Conservation (phyloP, 2,113 vertebrate genomes). For the Dipodomys ordii region DNA sequence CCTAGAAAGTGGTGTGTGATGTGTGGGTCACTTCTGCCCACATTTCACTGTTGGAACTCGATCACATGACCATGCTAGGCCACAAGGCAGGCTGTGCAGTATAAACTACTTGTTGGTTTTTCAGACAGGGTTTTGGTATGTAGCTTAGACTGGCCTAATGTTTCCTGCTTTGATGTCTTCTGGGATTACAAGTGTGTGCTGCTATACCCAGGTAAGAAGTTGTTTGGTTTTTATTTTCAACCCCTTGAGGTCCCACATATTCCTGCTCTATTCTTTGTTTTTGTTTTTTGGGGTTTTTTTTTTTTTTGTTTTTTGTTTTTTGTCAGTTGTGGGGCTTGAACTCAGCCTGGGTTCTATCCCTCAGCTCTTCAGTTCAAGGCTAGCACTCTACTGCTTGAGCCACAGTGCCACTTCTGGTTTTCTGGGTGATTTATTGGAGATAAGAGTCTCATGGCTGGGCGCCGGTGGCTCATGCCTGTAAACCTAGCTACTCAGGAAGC, state of each 20-base stretch:
- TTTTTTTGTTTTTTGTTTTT: too few species aligned
- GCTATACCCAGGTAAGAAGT: not conserved
- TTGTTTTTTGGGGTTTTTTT: not conserved
- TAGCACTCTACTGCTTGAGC: too few species aligned
- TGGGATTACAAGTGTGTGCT: not conserved
- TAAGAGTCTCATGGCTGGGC: too few species aligned
- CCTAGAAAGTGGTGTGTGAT: not conserved
- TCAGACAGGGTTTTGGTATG: not conserved
- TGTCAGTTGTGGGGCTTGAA: too few species aligned
- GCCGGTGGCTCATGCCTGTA: too few species aligned
- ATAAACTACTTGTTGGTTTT: not conserved
- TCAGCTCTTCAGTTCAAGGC: too few species aligned
- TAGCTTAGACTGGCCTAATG: not conserved
- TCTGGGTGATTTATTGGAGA: too few species aligned
- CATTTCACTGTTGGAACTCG: not conserved
- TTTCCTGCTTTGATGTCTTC: not conserved
- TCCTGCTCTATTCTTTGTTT: not conserved
- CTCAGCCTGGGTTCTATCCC: too few species aligned
- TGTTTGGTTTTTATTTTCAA: too few species aligned
- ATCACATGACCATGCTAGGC: not conserved
- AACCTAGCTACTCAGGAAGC: too few species aligned
- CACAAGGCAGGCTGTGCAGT: not conserved
- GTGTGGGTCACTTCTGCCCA: accelerated
- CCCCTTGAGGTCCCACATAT: too few species aligned
- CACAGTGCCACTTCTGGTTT: too few species aligned